Evolutionary conservation across 2,888 invertebrate species (phyloP).

Genomic region (Drepana falcataria): DNA sequence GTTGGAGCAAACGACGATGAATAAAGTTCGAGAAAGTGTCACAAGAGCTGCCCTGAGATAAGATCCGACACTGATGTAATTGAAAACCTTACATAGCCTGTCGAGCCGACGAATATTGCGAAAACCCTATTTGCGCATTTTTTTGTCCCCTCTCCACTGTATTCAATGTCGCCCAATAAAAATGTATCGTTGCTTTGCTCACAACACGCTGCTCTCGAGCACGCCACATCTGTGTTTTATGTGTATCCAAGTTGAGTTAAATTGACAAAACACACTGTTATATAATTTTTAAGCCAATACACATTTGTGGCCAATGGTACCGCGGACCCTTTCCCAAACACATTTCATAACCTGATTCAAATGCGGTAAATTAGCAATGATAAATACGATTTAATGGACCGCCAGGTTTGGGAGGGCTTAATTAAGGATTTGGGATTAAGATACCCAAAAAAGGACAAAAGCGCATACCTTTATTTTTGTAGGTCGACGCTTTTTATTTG

Average conservation of each 20-base stretch:
- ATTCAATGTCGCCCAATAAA: constrained; percentile 1
- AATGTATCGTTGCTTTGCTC: constrained; percentile 1
- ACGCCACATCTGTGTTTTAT: constrained; percentile 1
- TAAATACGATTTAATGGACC: constrained; percentile 36
- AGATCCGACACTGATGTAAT: constrained; percentile 5
- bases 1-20: neutral
- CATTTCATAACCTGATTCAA: constrained; percentile 31
- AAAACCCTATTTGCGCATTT: constrained; percentile 1
- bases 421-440: constrained; percentile 35
- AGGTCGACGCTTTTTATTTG: constrained; percentile 13
- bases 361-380: constrained; percentile 39
- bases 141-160: constrained; percentile 2
- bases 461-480: constrained; percentile 23
- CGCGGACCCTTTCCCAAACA: constrained; percentile 17
- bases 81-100: constrained; percentile 4
- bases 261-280: constrained; percentile 15
- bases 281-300: constrained; percentile 18
- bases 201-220: neutral
- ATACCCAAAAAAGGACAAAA: constrained; percentile 31
- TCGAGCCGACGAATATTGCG: constrained; percentile 1
- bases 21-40: constrained; percentile 1
- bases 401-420: constrained; percentile 32
- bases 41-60: neutral
- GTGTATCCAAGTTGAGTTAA: constrained; percentile 8
- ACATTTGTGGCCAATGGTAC: constrained; percentile 12